A percentile compares a stretch with the other conserved stretches of the same genome.
These are phyloP conservation scores for Trichacis sp. DNA, from an alignment of 2,888 invertebrate species.

Conservation along the genomic window DNA sequence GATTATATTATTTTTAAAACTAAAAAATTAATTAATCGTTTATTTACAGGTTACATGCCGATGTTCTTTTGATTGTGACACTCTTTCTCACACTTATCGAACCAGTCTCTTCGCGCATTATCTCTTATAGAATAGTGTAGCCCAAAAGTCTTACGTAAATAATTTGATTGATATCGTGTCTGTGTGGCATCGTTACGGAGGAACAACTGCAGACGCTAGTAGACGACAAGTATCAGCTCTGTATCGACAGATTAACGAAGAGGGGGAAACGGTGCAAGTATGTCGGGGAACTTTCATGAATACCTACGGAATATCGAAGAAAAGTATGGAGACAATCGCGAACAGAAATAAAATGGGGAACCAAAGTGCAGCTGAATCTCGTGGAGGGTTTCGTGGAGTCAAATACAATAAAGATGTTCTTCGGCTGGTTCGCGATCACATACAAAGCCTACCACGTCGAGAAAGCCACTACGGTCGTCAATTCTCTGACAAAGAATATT, in stretches of 20 bases:
- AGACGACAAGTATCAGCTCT: neutral
- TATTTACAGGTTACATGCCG: no score
- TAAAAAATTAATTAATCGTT: no score
- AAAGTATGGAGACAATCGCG: neutral
- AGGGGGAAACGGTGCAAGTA: slow-evolving; percentile 1
- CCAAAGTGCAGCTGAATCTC: neutral
- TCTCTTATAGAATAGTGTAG: neutral
- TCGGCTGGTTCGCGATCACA: neutral
- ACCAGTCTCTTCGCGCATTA: no score
- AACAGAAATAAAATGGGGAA: slow-evolving; percentile 4
- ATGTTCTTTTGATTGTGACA: no score
- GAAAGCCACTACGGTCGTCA: neutral
- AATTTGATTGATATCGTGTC: slow-evolving; percentile 5
- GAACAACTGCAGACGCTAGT: neutral
- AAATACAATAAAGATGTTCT: no score
- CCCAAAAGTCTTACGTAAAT: neutral
- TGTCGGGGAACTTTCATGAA: neutral
- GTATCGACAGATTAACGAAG: neutral
- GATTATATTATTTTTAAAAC: no score
- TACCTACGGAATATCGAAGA: neutral
- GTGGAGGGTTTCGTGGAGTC: no score
- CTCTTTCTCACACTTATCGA: no score
- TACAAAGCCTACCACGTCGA: neutral
- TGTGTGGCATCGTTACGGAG: neutral
- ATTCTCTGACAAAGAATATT: neutral